Evolutionary conservation across 1,140 invertebrate genomes (phyloP).

Genomic region (Achatina immaculata): DNA sequence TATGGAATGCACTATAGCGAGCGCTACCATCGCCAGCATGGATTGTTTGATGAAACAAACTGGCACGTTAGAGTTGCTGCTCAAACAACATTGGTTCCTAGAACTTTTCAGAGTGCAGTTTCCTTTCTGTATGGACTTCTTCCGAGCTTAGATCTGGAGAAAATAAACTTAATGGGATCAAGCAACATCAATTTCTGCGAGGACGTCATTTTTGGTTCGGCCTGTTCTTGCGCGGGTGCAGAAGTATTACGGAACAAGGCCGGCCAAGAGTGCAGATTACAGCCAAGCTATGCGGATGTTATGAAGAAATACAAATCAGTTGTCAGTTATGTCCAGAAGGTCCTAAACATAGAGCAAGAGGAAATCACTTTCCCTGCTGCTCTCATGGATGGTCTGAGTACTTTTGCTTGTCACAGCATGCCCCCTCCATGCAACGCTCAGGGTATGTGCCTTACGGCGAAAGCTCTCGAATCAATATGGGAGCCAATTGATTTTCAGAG

Average conservation of each 20-base stretch:
- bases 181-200: constrained; percentile 56
- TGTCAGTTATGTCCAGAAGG: constrained; percentile 37
- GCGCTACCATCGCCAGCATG: constrained; percentile 78
- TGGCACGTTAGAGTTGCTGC: constrained; percentile 78
- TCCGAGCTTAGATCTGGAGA: constrained; percentile 74
- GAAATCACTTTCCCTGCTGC: constrained; percentile 62
- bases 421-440: constrained; percentile 78
- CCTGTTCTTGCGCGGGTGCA: constrained; percentile 76
- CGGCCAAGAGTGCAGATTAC: constrained; percentile 48
- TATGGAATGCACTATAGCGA: constrained; percentile 58
- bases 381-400: constrained; percentile 84
- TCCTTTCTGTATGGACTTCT: constrained; percentile 84
- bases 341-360: constrained; percentile 37
- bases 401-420: constrained; percentile 86
- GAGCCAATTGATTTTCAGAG: constrained; percentile 62
- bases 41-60: constrained; percentile 71
- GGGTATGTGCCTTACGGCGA: constrained; percentile 45
- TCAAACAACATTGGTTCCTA: constrained; percentile 85
- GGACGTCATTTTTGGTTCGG: constrained; percentile 75
- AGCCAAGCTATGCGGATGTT: constrained; percentile 22
- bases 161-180: constrained; percentile 72
- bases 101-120: constrained; percentile 90
- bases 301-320: constrained; percentile 36
- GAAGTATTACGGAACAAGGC: constrained; percentile 46
- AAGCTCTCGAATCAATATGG: constrained; percentile 61